Base-by-base conservation (phyloP, 2,888 invertebrate species). In the Lasioglossum figueresi region DNA sequence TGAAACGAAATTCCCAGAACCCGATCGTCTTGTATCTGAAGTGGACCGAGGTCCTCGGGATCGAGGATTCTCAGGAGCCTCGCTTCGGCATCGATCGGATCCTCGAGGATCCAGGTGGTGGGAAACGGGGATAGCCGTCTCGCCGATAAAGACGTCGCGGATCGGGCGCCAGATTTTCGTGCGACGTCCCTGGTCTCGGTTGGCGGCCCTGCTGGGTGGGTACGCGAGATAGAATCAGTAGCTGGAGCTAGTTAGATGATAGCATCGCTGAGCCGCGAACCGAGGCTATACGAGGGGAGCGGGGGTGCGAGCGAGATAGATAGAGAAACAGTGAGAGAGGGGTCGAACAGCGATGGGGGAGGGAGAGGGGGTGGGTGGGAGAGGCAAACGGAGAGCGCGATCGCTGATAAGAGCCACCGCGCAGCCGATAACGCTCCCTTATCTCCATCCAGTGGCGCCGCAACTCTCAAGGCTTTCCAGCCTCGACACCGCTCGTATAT, bases 221-320 rank as follows among this genome's bases (percentile, higher is more conserved):
- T 93, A 93, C 92, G 91, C 90, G 91, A 94, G 95, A 96, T 96
- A 95, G 94, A 95, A 96, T 96, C 96, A 94, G 95, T 94, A 95
- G 95, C 95, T 95, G 96, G 95, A 96, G 96, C 96, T 96, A 96
- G 96, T 96, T 96, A 96, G 95, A 93, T 94, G 96, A 96, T 96
- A 96, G 95, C 94, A 96, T 96, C 96, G 95, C 95, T 93, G 95
- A 95, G 95, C 94, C 92, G 93, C 92, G 93, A 90, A 90, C 87
- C 93, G 91, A 92, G 92, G 93, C 89, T 89, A 90, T 82, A 86
- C 90, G 91, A 87, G 90, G 90, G 91, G 89, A 82, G 88, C 85
- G 88, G 88, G 91, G 91, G 91, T 85, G 85, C 76, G 66, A 31
- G 89, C 88, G 91, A 90, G 89, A 89, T 90, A 90, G 90, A 91